A percentile compares a stretch with the other conserved stretches of the same genome.
phyloP scores from a whole-genome alignment of 1,140 invertebrate genomes.

The Dendrolimus punctatus region DNA sequence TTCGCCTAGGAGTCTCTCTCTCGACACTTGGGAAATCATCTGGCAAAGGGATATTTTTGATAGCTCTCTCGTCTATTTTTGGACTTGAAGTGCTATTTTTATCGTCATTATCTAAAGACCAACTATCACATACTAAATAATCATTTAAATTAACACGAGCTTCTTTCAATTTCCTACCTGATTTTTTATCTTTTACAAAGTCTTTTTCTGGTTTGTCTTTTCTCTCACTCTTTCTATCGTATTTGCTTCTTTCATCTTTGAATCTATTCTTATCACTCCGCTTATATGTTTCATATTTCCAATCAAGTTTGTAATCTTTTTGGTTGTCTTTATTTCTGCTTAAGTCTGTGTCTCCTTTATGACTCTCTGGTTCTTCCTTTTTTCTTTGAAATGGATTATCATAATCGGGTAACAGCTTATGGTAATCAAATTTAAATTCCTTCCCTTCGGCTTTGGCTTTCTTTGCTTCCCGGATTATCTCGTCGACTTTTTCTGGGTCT shows the following conservation, averaged over 20 bases:
- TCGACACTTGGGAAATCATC: conserved; percentile 3
- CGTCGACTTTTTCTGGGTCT: conserved; percentile 58
- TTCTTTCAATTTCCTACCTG: conserved; percentile 29
- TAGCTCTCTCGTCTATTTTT: conserved; percentile 27
- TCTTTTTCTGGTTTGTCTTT: conserved; percentile 22
- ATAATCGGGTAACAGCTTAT: conserved; percentile 53
- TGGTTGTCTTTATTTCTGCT: conserved; percentile 25
- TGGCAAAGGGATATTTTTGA: conserved; percentile 10
- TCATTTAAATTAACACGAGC: conserved; percentile 56
- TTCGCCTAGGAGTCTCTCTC: conserved; percentile 4
- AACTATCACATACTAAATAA: conserved; percentile 63
- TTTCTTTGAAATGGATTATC: conserved; percentile 63
- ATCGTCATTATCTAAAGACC: conserved; percentile 63
- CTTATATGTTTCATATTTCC: conserved; percentile 27
- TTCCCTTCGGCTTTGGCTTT: conserved; percentile 51
- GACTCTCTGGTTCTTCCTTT: conserved; percentile 31
- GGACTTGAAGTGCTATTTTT: conserved; percentile 42
- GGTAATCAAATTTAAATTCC: conserved; percentile 59
- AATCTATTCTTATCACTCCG: conserved; percentile 32
- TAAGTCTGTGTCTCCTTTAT: conserved; percentile 20
- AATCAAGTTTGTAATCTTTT: conserved; percentile 37
- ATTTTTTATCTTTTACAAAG: conserved; percentile 19
- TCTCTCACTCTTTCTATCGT: conserved; percentile 15
- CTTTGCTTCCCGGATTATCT: conserved; percentile 57
- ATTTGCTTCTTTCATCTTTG: conserved; percentile 15